Conservation (phyloP, 2,113 vertebrate genomes). For the Aptenodytes forsteri region DNA sequence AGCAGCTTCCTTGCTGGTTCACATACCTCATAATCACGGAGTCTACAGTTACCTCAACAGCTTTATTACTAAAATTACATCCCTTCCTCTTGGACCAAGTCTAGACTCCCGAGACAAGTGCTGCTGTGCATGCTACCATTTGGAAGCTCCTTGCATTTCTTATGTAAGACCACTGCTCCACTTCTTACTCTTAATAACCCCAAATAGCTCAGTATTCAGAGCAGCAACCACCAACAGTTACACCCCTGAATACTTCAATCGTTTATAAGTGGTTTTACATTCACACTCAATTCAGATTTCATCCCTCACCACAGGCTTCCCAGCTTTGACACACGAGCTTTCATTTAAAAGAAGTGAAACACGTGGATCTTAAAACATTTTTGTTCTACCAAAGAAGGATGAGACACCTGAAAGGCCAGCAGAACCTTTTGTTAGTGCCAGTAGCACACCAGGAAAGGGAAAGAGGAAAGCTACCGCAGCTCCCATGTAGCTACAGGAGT, state of each 20-base stretch:
- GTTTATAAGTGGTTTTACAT: neutral
- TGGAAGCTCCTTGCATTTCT: neutral
- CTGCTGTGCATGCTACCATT: neutral
- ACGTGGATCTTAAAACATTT: neutral
- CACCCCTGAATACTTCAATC: neutral
- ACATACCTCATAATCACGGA: neutral
- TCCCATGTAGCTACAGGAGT: neutral
- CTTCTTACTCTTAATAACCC: neutral
- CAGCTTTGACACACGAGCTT: neutral
- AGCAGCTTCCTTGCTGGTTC: neutral
- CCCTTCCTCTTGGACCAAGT: neutral
- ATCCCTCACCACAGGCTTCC: neutral
- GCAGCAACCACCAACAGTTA: neutral
- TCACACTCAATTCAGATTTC: neutral
- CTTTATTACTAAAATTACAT: neutral
- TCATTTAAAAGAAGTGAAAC: neutral
- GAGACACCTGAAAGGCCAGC: neutral
- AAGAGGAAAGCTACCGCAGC: neutral
- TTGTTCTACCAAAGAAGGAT: neutral
- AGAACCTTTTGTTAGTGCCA: neutral
- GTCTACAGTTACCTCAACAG: neutral
- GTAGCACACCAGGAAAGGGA: neutral
- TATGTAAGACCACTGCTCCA: neutral
- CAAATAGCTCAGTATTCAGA: neutral
- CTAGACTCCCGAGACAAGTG: neutral